Evolutionary conservation across 2,113 vertebrate species (phyloP).

Genomic region (Aleadryas rufinucha): DNA sequence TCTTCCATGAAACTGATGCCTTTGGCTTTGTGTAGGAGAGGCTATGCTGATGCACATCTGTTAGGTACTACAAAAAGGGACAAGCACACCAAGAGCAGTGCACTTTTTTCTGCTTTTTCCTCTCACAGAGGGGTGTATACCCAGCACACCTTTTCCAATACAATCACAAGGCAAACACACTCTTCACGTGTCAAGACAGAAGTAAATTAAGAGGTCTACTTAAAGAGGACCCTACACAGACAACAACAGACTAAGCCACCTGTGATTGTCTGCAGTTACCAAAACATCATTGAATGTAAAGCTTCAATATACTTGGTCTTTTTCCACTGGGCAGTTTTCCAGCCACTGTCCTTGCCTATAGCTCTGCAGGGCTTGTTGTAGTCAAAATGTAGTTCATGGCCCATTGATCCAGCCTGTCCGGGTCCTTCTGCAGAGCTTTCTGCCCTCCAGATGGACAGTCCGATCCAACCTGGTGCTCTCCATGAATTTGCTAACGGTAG

Average conservation of each 20-base stretch:
- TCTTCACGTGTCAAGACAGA: neutral
- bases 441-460: neutral
- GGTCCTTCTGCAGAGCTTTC: neutral
- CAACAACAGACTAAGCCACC: neutral
- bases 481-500: neutral
- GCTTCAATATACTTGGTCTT: neutral
- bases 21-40: neutral
- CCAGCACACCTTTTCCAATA: neutral
- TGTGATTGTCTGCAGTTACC: neutral
- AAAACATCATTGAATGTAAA: neutral
- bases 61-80: neutral
- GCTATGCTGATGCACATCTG: neutral
- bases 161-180: neutral
- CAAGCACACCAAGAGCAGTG: neutral
- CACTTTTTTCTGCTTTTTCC: neutral
- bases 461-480: fast-evolving
- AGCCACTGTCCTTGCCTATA: neutral
- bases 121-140: neutral
- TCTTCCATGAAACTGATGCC: neutral
- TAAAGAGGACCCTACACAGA: neutral
- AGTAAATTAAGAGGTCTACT: neutral
- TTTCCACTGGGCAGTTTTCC: neutral
- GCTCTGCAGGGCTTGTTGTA: neutral
- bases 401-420: no score
- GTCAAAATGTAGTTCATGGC: no score